phyloP scores from a whole-genome alignment of 2,113 vertebrate species.

The Machaerirhynchus nigripectus region DNA sequence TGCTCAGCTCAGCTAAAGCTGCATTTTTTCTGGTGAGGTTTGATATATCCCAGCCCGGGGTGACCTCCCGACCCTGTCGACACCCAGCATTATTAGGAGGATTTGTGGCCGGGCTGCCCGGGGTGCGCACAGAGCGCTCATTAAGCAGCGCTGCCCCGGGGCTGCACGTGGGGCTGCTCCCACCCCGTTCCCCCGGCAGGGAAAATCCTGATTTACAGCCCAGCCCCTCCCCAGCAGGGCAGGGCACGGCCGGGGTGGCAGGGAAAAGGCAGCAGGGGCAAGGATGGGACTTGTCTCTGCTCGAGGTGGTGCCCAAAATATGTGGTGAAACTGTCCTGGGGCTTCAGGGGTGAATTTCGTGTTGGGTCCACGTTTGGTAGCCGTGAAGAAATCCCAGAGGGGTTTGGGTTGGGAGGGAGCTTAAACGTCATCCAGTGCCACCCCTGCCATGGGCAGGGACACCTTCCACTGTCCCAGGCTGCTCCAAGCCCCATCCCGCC shows the following conservation, averaged over 20 bases:
- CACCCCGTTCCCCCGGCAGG: not conserved
- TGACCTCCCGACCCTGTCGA: conserved; percentile 49
- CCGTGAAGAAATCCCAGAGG: rapidly evolving
- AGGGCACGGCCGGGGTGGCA: not conserved
- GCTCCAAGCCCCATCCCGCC: not conserved
- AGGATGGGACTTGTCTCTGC: not conserved
- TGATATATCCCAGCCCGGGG: conserved; percentile 13
- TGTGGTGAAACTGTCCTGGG: rapidly evolving
- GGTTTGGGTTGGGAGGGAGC: not conserved
- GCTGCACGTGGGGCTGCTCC: not conserved
- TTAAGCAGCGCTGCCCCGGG: not conserved
- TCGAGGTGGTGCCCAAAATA: not conserved
- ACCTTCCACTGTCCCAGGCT: not conserved
- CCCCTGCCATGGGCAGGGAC: not conserved
- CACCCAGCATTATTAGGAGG: conserved; percentile 44
- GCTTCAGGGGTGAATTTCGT: not conserved
- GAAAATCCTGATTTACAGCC: not conserved
- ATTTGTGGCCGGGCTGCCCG: conserved; percentile 46
- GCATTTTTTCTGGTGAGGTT: conserved; percentile 33
- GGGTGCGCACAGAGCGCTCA: not conserved
- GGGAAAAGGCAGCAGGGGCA: not conserved
- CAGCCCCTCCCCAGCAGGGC: not conserved
- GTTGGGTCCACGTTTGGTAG: not conserved
- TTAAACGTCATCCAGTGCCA: rapidly evolving
- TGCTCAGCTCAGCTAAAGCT: conserved; percentile 37